Conservation (phyloP, 1,140 invertebrate species). For the Penaeus chinensis region DNA sequence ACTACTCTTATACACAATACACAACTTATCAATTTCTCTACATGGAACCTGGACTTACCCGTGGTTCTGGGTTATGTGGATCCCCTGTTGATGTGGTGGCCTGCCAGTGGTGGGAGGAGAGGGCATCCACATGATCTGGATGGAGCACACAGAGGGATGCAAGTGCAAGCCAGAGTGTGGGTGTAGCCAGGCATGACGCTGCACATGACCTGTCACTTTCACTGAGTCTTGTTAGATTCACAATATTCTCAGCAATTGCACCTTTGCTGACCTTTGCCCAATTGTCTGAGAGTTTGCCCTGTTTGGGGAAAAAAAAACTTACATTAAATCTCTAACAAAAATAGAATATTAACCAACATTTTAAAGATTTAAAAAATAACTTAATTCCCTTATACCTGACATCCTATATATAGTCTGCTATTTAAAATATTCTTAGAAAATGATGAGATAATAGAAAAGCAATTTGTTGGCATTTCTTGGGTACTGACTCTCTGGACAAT, state of each 20-base stretch:
- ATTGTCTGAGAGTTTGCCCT: conserved; percentile 86
- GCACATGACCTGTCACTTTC: conserved; percentile 80
- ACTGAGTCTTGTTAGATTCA: conserved; percentile 84
- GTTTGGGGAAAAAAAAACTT: conserved; percentile 61
- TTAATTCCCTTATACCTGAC: too few species aligned
- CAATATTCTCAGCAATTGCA: conserved; percentile 90
- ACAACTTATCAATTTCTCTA: too few species aligned
- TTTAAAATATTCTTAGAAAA: too few species aligned
- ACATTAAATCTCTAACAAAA: neutral
- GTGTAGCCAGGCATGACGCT: conserved; percentile 80
- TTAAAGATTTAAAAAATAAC: too few species aligned
- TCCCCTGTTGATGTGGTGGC: conserved; percentile 68
- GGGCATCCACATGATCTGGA: conserved; percentile 88
- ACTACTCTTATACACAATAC: too few species aligned
- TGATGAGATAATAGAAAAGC: too few species aligned
- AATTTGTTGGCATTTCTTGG: too few species aligned
- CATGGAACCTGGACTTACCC: conserved; percentile 70
- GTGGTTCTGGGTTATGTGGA: conserved; percentile 72
- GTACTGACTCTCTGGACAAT: too few species aligned
- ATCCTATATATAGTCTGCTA: too few species aligned
- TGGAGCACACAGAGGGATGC: conserved; percentile 93
- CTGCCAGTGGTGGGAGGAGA: conserved; percentile 80
- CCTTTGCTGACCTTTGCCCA: conserved; percentile 91
- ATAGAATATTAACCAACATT: neutral
- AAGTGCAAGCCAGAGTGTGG: conserved; percentile 91